phyloP scores from a whole-genome alignment of 2,797 vertebrate genomes.

The Bryconaethiops microstoma region DNA sequence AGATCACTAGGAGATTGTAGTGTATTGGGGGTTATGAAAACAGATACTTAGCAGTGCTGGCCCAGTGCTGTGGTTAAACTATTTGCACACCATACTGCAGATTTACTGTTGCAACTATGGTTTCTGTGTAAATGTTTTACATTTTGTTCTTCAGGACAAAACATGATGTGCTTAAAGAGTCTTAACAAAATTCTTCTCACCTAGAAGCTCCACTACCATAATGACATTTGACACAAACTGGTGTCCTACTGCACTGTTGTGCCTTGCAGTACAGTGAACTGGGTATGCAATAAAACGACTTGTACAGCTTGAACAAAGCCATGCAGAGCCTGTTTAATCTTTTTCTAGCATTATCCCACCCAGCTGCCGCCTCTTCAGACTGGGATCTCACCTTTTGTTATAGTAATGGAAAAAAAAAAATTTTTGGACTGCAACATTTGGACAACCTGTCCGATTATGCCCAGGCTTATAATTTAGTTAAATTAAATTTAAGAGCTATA shows the following conservation, averaged over 20 bases:
- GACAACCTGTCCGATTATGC: not conserved
- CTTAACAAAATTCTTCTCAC: not conserved
- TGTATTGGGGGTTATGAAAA: slow-evolving; percentile 39
- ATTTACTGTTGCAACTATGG: not conserved
- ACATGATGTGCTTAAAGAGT: not conserved
- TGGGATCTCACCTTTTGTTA: not conserved
- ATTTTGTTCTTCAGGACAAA: not conserved
- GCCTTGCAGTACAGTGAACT: not conserved
- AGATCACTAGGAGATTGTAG: slow-evolving; percentile 44
- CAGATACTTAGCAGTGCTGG: slow-evolving; percentile 6
- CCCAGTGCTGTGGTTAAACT: slow-evolving; percentile 53
- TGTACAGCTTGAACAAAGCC: slow-evolving; percentile 49
- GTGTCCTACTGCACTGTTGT: not conserved
- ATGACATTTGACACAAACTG: not conserved
- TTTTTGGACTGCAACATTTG: not conserved
- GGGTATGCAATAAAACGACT: slow-evolving; percentile 24
- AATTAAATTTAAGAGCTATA: not conserved
- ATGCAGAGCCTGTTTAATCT: slow-evolving; percentile 56
- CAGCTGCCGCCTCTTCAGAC: slow-evolving; percentile 56
- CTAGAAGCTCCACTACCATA: not conserved
- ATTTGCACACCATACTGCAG: not conserved
- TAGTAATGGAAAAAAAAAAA: not conserved
- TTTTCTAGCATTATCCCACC: slow-evolving; percentile 60
- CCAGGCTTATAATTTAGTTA: too few species aligned
- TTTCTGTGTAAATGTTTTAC: not conserved